These are phyloP conservation scores for Archilochus colubris DNA, from an alignment of 2,113 vertebrate species.

Conservation along the genomic window DNA sequence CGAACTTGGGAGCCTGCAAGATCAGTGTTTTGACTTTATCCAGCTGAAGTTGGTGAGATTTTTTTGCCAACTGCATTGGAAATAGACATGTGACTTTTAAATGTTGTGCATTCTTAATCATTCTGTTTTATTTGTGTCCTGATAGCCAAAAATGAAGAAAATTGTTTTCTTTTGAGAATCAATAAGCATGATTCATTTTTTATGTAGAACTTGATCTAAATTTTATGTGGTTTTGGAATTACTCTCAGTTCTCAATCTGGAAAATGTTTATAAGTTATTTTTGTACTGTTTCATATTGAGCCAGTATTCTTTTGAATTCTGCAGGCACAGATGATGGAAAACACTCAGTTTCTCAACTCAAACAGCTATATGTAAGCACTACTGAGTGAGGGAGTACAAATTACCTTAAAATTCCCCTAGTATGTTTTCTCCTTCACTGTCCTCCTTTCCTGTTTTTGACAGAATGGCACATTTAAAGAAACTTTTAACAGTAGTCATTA, in stretches of 20 bases:
- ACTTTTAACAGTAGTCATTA: background rate
- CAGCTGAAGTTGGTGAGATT: background rate
- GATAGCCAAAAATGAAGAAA: background rate
- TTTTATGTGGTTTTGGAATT: background rate
- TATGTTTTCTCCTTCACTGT: background rate
- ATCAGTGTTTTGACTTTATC: background rate
- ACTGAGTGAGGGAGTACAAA: background rate
- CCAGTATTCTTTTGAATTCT: background rate
- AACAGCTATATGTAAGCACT: background rate
- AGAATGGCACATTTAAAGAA: background rate
- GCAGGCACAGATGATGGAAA: background rate
- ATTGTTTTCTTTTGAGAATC: background rate
- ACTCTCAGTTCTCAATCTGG: background rate
- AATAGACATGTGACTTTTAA: constrained; percentile 2
- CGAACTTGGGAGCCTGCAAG: background rate
- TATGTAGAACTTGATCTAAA: background rate
- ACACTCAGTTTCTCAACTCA: background rate
- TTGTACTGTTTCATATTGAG: background rate
- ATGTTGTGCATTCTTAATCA: constrained; percentile 38
- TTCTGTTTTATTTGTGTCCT: background rate
- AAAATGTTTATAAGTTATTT: background rate
- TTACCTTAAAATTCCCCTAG: background rate
- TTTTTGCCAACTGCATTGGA: background rate
- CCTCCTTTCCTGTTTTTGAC: background rate
- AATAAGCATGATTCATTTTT: background rate